Base-by-base conservation (phyloP, 2,888 invertebrate genomes). In the Cryptosula pallasiana region DNA sequence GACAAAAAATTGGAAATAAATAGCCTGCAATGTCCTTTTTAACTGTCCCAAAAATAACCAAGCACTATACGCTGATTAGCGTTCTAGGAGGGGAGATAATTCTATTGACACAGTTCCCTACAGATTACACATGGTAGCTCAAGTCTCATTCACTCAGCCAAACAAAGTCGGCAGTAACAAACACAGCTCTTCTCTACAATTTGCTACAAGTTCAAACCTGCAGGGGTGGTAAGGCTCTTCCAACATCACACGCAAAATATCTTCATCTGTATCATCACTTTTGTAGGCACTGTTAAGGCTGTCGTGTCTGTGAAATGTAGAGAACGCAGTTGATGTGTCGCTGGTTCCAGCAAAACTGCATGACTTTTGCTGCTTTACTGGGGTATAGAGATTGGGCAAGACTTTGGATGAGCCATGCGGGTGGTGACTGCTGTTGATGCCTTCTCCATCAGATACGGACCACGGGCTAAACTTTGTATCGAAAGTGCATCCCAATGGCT, bases 231-330 rank as follows among this genome's bases (percentile, higher is more conserved):
- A 20, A 5, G 63, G 63, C 32, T 63, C 63, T 32, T 63, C 63
- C 3, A 63, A 63, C 32, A 63, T 9, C 25, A 63, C 63, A 9
- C 32, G 63, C n/a, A 63, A 32, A 27, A 63, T n/a, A 34, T 63
- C 63, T n/a, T 63, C 63, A 34, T 63, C 63, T 29, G 63, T 63
- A 13, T 63, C 63, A 63, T 63, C 27, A n/a, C 27, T 27, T 13
- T 63, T n/a, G 32, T 9, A 45, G 20, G 45, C 45, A 45, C 20
- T 45, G 20, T 45, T 45, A 5, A 45, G 20, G 20, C 45, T 45
- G 45, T 45, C 20, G 45, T 45, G 45, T 13, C 45, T 5, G 20
- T 5, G 5, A 20, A 45, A 45, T 45, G 45, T 5, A 20, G 9
- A 45, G 9, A 45, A 20, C 45, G 5, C 45, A 13, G 45, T 5